Conservation (phyloP, 2,113 vertebrate genomes). For the Centropristis striata region DNA sequence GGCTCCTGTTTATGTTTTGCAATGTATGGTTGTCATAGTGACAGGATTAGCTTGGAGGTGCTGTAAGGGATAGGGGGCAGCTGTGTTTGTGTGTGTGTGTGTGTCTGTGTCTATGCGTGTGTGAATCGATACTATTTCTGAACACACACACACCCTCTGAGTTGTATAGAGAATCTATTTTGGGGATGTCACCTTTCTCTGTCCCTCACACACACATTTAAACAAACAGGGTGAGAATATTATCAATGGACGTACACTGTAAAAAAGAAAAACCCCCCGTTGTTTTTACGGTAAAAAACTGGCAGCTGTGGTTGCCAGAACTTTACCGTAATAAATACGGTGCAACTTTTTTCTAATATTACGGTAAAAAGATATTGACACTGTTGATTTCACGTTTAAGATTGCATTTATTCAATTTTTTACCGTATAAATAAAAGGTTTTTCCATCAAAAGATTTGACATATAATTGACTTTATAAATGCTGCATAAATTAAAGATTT, state of each 20-base stretch:
- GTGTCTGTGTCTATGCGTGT: slow-evolving; percentile 61
- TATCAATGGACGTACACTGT: background rate
- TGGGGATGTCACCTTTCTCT: slow-evolving; percentile 67
- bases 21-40: slow-evolving; percentile 82
- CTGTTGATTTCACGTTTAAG: no score
- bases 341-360: no score
- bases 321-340: no score
- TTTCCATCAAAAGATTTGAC: no score
- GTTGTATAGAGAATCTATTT: slow-evolving; percentile 72
- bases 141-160: slow-evolving; percentile 42
- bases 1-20: slow-evolving; percentile 75
- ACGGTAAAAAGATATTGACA: no score
- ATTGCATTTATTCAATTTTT: no score
- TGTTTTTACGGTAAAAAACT: no score
- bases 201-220: slow-evolving; percentile 10
- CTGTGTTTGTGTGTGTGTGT: slow-evolving; percentile 72
- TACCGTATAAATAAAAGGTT: no score
- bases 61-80: slow-evolving; percentile 71
- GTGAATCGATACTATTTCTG: slow-evolving; percentile 75
- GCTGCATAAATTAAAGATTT: no score
- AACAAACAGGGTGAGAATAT: slow-evolving; percentile 4
- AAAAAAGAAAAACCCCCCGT: no score
- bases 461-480: no score
- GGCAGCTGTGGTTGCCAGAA: no score
- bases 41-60: slow-evolving; percentile 74